Percentiles rank a stretch among this genome's conserved stretches.
Conservation (phyloP, 2,888 invertebrate species). For the Labia minor region DNA sequence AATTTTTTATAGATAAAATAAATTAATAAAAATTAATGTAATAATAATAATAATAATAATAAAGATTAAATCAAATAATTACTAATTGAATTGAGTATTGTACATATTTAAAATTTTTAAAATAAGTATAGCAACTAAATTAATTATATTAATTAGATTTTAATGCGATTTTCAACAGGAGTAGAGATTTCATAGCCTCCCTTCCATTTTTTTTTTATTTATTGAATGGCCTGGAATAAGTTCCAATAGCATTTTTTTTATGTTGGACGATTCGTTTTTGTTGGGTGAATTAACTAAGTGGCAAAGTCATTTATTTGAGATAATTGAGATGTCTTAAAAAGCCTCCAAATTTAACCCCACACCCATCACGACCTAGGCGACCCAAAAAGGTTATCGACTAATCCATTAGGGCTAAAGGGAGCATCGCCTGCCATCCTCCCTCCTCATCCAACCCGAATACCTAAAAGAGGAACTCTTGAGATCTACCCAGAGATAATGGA, state of each 20-base stretch:
- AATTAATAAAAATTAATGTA: no score
- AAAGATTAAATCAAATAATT: no score
- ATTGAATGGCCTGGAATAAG: not conserved
- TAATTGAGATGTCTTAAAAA: not conserved
- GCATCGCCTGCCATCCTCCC: not conserved
- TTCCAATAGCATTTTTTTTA: not conserved
- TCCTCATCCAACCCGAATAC: not conserved
- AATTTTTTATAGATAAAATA: no score
- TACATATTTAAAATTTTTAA: no score
- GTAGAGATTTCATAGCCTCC: no score
- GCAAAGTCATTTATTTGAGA: slow-evolving; percentile 5
- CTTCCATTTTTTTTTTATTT: not conserved
- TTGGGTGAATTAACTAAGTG: not conserved
- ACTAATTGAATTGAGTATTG: no score
- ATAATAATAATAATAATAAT: no score
- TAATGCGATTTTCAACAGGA: no score
- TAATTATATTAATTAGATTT: no score
- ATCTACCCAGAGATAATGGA: not conserved
- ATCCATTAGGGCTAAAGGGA: not conserved
- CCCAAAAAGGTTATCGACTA: not conserved
- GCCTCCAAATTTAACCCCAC: not conserved
- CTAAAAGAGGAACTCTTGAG: not conserved
- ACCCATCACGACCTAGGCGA: not conserved
- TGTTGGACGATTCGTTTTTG: not conserved
- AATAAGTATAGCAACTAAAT: no score